phyloP scores from a whole-genome alignment of 35 echinoderm and acorn worm species.

The Holothuria glaberrima region DNA sequence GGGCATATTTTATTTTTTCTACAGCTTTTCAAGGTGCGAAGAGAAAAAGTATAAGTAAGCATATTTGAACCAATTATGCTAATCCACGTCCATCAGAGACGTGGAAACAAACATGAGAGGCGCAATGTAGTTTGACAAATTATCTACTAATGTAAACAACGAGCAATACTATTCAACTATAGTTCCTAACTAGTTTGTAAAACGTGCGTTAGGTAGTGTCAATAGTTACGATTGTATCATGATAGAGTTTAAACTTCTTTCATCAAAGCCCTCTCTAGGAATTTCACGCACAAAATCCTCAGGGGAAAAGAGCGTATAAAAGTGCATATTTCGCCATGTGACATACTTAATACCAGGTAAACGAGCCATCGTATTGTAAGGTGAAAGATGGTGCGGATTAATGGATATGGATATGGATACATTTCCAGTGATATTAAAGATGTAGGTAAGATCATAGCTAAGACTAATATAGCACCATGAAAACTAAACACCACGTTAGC shows the following conservation, averaged over 20 bases:
- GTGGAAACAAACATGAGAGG: too few species aligned
- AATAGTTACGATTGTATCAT: not conserved
- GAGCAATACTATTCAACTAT: too few species aligned
- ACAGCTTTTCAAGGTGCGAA: too few species aligned
- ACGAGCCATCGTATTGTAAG: not conserved
- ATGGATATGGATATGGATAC: not conserved
- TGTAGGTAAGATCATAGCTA: not conserved
- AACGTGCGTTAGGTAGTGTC: too few species aligned
- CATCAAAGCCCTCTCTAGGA: not conserved
- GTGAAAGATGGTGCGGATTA: not conserved
- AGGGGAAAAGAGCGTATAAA: not conserved
- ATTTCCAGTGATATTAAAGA: not conserved
- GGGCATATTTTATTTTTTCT: too few species aligned
- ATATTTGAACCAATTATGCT: too few species aligned
- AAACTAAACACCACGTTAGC: too few species aligned
- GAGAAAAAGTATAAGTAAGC: too few species aligned
- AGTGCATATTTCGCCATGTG: conserved; percentile 1
- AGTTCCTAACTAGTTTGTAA: too few species aligned
- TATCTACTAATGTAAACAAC: too few species aligned
- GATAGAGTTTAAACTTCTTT: not conserved
- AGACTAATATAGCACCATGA: not conserved
- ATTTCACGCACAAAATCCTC: not conserved
- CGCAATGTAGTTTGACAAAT: too few species aligned
- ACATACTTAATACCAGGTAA: not conserved
- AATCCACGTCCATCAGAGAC: too few species aligned